phyloP scores from a whole-genome alignment of 2,888 invertebrate genomes.

The Yponomeuta sedellus region DNA sequence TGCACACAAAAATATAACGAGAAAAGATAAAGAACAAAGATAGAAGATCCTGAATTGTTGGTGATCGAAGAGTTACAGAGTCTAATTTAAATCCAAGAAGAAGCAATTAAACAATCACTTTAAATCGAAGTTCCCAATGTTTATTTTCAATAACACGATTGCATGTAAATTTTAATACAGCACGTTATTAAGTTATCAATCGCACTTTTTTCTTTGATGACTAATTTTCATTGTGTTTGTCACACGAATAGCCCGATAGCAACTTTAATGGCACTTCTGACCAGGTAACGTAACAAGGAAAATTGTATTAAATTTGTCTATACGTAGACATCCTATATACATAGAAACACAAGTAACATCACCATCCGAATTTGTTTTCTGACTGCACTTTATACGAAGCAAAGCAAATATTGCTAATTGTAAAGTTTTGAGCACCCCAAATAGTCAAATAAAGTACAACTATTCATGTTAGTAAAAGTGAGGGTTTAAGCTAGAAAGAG shows the following conservation, averaged over 20 bases:
- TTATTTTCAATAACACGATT: background rate
- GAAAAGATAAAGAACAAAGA: conserved; percentile 2
- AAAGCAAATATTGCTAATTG: too few species aligned
- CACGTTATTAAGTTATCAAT: conserved; percentile 20
- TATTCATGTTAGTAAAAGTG: too few species aligned
- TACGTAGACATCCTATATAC: background rate
- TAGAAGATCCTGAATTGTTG: conserved; percentile 9
- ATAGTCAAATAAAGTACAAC: too few species aligned
- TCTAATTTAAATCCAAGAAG: background rate
- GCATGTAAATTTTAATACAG: background rate
- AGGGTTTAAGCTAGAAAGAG: too few species aligned
- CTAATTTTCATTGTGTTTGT: conserved; percentile 78
- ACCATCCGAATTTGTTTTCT: too few species aligned
- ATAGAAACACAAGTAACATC: background rate
- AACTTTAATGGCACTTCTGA: conserved; percentile 95
- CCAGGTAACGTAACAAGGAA: conserved; percentile 85
- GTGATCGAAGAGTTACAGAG: conserved; percentile 12
- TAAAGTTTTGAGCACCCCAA: too few species aligned
- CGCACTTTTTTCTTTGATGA: conserved; percentile 51
- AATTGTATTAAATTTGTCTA: conserved; percentile 31
- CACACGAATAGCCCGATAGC: conserved; percentile 94
- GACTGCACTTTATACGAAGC: too few species aligned
- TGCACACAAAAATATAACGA: conserved; percentile 24
- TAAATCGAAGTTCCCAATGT: too few species aligned
- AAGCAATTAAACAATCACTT: background rate